Evolutionary conservation across 1,140 invertebrate species (phyloP).

Genomic region (Drosophila ohnishii): DNA sequence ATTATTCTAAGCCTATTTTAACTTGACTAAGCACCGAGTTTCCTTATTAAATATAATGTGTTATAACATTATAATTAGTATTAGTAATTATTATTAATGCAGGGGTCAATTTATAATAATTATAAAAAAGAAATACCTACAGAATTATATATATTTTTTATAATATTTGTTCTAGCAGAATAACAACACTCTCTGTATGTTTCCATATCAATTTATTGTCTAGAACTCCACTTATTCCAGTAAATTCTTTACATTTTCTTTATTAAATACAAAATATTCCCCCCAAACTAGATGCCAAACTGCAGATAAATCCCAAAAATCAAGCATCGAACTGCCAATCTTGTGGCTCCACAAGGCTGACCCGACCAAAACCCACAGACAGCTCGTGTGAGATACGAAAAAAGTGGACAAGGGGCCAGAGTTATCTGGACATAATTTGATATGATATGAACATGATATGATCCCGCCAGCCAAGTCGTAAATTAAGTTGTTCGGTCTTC

Average conservation of each 20-base stretch:
- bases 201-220: no score
- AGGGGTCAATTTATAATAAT: no score
- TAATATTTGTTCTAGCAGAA: no score
- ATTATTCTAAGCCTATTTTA: neutral
- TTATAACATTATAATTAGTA: no score
- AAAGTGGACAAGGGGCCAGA: slow-evolving; percentile 25
- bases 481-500: slow-evolving; percentile 44
- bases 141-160: no score
- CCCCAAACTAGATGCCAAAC: slow-evolving; percentile 17
- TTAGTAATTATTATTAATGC: neutral
- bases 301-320: slow-evolving; percentile 13
- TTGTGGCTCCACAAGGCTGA: slow-evolving; percentile 16
- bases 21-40: neutral
- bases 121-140: neutral
- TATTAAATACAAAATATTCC: neutral
- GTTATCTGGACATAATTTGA: slow-evolving; percentile 49
- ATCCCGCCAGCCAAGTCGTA: slow-evolving; percentile 51
- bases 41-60: neutral
- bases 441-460: slow-evolving; percentile 69
- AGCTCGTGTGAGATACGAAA: slow-evolving; percentile 12
- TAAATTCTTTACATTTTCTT: no score
- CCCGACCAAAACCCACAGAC: neutral
- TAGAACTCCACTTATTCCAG: no score
- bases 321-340: slow-evolving; percentile 24
- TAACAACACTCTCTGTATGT: no score